Conservation (phyloP, 1,140 invertebrate species). For the Eufriesea mexicana region DNA sequence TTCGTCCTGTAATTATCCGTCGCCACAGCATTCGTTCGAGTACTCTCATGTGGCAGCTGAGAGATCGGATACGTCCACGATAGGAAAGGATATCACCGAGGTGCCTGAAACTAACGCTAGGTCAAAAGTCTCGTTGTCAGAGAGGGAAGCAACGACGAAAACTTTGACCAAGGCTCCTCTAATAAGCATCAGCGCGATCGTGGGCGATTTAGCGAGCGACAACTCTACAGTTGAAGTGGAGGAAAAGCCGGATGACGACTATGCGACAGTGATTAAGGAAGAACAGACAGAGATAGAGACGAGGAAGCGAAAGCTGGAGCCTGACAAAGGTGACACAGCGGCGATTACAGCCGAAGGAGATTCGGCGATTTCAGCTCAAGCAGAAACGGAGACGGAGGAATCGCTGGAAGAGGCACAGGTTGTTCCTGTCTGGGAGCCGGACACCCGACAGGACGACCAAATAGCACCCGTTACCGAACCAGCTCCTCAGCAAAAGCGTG, state of each 20-base stretch:
- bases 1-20: conserved; percentile 76
- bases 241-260: conserved; percentile 13
- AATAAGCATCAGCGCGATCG: conserved; percentile 88
- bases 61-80: conserved; percentile 40
- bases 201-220: conserved; percentile 83
- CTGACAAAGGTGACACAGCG: background rate
- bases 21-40: conserved; percentile 77
- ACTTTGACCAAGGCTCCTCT: conserved; percentile 83
- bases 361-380: conserved; percentile 71
- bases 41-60: conserved; percentile 60
- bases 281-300: conserved; percentile 11
- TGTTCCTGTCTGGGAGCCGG: conserved; percentile 75
- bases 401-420: conserved; percentile 74
- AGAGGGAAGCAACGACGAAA: conserved; percentile 7
- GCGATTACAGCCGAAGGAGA: conserved; percentile 14
- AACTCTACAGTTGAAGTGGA: conserved; percentile 29
- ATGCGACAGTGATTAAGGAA: background rate
- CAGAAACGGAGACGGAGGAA: conserved; percentile 57
- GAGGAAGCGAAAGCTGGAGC: conserved; percentile 32
- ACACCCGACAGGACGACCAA: conserved; percentile 65
- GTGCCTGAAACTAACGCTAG: conserved; percentile 50
- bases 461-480: conserved; percentile 39
- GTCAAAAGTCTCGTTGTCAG: background rate
- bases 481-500: conserved; percentile 76
- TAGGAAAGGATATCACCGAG: conserved; percentile 64